Conservation (phyloP, 2,113 vertebrate genomes). For the Ornithorhynchus anatinus region DNA sequence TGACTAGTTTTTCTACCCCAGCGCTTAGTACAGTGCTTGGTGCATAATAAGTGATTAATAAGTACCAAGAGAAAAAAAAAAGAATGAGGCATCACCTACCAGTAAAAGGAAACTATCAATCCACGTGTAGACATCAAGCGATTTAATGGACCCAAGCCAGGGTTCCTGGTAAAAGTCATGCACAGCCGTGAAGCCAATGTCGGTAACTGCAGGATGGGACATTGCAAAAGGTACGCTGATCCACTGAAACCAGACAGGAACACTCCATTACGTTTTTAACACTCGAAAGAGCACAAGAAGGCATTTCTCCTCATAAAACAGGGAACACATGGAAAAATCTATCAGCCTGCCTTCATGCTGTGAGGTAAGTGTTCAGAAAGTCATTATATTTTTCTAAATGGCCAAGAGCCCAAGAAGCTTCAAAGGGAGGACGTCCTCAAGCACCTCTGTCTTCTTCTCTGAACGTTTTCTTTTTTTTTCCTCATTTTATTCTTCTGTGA, state of each 20-base stretch:
- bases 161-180: slow-evolving; percentile 82
- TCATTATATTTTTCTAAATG: not conserved
- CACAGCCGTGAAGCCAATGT: slow-evolving; percentile 86
- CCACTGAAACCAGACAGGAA: slow-evolving; percentile 81
- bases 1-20: too few species aligned
- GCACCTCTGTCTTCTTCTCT: too few species aligned
- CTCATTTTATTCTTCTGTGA: too few species aligned
- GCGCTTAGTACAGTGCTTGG: too few species aligned
- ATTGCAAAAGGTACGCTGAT: slow-evolving; percentile 94
- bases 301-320: too few species aligned
- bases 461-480: too few species aligned
- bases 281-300: not conserved
- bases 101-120: slow-evolving; percentile 91
- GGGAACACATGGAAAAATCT: too few species aligned
- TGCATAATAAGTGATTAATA: too few species aligned
- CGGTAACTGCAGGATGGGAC: slow-evolving; percentile 87
- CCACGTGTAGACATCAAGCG: slow-evolving; percentile 86
- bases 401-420: too few species aligned
- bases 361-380: not conserved
- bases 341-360: too few species aligned
- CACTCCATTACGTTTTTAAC: not conserved
- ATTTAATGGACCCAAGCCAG: slow-evolving; percentile 86
- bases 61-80: too few species aligned
- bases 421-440: too few species aligned
- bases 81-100: slow-evolving; percentile 70